Conservation (phyloP, 1,140 invertebrate genomes). For the Eufriesea mexicana region DNA sequence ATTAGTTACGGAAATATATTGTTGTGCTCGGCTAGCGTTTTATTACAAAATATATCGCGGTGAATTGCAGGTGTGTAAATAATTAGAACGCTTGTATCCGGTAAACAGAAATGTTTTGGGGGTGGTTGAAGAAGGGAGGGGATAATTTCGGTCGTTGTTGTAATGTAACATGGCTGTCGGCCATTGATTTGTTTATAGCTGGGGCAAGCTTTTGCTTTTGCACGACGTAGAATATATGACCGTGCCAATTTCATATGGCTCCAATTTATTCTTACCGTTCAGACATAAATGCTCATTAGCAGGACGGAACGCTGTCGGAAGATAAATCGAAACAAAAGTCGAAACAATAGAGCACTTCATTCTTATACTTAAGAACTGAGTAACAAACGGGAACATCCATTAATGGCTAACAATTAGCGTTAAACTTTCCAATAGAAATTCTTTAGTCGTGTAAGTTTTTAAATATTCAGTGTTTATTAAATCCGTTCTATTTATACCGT, state of each 20-base stretch:
- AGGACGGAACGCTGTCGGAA: constrained; percentile 16
- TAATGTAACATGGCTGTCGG: constrained; percentile 52
- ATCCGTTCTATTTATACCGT: neutral
- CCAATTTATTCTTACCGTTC: constrained; percentile 57
- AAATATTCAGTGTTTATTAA: neutral
- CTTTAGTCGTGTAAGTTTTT: too few relatives aligned
- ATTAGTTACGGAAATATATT: constrained; percentile 38
- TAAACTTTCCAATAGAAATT: neutral
- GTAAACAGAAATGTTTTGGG: constrained; percentile 41
- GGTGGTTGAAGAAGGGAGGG: too few relatives aligned
- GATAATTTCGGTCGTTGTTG: constrained; percentile 16
- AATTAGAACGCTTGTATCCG: constrained; percentile 48
- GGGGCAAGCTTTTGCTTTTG: constrained; percentile 38
- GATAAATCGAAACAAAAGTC: constrained; percentile 34
- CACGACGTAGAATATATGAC: constrained; percentile 13
- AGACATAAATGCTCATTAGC: constrained; percentile 31
- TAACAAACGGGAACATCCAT: neutral
- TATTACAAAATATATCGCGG: constrained; percentile 48
- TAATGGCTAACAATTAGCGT: neutral
- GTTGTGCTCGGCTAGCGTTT: neutral
- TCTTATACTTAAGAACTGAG: neutral
- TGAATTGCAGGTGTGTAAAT: constrained; percentile 55
- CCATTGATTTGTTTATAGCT: constrained; percentile 64
- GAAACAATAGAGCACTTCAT: neutral
- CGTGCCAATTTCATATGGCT: constrained; percentile 54